phyloP scores from a whole-genome alignment of 2,888 invertebrate species.

The Polydrusus pterygomalis region DNA sequence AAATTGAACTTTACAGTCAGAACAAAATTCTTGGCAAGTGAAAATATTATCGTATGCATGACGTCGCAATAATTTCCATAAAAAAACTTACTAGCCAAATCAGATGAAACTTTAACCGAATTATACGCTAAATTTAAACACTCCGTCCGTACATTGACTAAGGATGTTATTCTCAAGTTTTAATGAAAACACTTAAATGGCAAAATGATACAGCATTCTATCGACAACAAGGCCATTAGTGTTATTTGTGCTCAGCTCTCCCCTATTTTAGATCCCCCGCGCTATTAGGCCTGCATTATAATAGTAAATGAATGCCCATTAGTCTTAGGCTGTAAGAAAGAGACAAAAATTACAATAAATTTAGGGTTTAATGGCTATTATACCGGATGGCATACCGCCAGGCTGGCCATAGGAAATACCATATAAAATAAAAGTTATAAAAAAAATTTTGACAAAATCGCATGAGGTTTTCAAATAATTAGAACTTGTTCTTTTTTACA shows the following conservation, averaged over 20 bases:
- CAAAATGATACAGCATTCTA: slow-evolving; percentile 52
- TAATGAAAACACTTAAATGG: slow-evolving; percentile 49
- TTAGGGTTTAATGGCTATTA: neutral
- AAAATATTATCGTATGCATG: too few species aligned
- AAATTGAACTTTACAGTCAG: too few species aligned
- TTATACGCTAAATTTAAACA: neutral
- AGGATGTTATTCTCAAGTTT: slow-evolving; percentile 44
- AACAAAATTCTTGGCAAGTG: too few species aligned
- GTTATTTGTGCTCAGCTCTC: slow-evolving; percentile 41
- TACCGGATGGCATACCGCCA: too few species aligned
- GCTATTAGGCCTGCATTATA: slow-evolving; percentile 53
- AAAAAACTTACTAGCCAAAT: too few species aligned
- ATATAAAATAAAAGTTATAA: too few species aligned
- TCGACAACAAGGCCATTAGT: slow-evolving; percentile 49
- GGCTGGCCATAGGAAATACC: too few species aligned
- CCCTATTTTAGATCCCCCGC: slow-evolving; percentile 41
- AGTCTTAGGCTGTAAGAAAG: slow-evolving; percentile 40
- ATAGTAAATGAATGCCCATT: slow-evolving; percentile 55
- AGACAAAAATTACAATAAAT: slow-evolving; percentile 37
- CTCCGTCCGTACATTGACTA: slow-evolving; percentile 24
- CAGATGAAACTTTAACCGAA: too few species aligned
- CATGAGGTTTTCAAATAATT: too few species aligned
- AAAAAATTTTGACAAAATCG: too few species aligned
- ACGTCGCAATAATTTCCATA: too few species aligned
- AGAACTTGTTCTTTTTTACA: too few species aligned